These are phyloP conservation scores for Sarcophaga peregrina DNA, from an alignment of 1,140 invertebrate species.

Conservation along the genomic window DNA sequence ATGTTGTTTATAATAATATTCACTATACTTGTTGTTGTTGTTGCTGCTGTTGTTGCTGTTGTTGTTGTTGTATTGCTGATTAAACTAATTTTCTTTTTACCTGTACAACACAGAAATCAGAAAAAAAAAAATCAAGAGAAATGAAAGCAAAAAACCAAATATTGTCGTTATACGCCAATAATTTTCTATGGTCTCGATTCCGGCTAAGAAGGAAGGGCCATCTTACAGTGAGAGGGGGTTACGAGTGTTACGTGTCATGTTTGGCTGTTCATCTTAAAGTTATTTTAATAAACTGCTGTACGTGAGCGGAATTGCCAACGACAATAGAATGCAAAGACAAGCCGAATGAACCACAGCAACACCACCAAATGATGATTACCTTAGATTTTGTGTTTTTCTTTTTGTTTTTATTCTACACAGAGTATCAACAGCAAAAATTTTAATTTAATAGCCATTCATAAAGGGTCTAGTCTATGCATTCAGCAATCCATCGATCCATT, in stretches of 20 bases:
- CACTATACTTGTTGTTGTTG: neutral
- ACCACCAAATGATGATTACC: neutral
- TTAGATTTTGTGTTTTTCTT: neutral
- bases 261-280: conserved; percentile 13
- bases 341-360: neutral
- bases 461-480: conserved; percentile 13
- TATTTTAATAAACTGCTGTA: conserved; percentile 24
- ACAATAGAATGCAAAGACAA: neutral
- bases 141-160: too few species aligned
- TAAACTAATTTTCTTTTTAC: conserved; percentile 24
- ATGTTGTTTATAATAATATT: conserved; percentile 24
- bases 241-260: neutral
- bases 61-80: neutral
- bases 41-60: neutral
- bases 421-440: neutral
- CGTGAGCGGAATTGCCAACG: neutral
- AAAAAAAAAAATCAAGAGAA: too few species aligned
- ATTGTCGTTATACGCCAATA: neutral
- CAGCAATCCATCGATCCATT: neutral
- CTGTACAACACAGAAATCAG: neutral
- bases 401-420: neutral
- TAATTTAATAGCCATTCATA: conserved; percentile 25
- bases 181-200: too few species aligned
- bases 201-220: too few species aligned
- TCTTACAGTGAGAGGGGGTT: too few species aligned